These are phyloP conservation scores for Drosophila picticornis DNA, from an alignment of 2,888 invertebrate genomes.

Conservation along the genomic window DNA sequence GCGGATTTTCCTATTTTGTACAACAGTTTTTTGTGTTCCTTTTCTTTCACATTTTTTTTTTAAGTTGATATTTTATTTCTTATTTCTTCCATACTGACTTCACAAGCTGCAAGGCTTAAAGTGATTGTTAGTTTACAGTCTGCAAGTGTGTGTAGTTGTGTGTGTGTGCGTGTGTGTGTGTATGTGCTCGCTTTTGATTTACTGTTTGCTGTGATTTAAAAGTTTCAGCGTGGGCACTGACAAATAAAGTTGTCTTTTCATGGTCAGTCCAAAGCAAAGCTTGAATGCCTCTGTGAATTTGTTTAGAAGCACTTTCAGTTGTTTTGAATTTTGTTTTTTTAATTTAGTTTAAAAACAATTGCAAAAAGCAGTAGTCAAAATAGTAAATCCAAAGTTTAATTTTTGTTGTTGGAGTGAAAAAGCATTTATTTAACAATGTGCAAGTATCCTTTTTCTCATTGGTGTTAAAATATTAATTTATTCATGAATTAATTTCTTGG, in stretches of 20 bases:
- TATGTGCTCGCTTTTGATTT: slow-evolving; percentile 41
- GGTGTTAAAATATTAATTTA: background rate
- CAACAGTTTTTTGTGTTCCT: slow-evolving; percentile 40
- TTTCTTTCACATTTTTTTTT: slow-evolving; percentile 13
- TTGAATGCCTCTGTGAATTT: background rate
- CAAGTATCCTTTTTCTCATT: background rate
- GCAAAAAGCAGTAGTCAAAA: background rate
- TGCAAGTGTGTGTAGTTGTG: background rate
- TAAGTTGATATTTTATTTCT: slow-evolving; percentile 48
- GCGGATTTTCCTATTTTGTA: slow-evolving; percentile 67
- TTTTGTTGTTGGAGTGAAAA: background rate
- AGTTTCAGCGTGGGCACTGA: slow-evolving; percentile 23
- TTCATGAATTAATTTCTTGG: background rate
- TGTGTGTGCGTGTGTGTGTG: background rate
- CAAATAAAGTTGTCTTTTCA: slow-evolving; percentile 56
- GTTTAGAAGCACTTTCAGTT: background rate
- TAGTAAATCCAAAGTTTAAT: background rate
- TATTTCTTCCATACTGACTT: slow-evolving; percentile 38
- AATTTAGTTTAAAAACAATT: background rate
- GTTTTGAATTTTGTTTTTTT: too few relatives aligned
- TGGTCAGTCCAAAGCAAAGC: slow-evolving; percentile 35
- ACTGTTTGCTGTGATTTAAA: slow-evolving; percentile 61
- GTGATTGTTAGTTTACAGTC: slow-evolving; percentile 50
- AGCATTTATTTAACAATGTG: background rate
- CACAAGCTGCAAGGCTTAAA: slow-evolving; percentile 49